Evolutionary conservation across 2,888 invertebrate genomes (phyloP), one percentile per base, ranked within the genome.

Genomic region (Zygaena filipendulae): DNA sequence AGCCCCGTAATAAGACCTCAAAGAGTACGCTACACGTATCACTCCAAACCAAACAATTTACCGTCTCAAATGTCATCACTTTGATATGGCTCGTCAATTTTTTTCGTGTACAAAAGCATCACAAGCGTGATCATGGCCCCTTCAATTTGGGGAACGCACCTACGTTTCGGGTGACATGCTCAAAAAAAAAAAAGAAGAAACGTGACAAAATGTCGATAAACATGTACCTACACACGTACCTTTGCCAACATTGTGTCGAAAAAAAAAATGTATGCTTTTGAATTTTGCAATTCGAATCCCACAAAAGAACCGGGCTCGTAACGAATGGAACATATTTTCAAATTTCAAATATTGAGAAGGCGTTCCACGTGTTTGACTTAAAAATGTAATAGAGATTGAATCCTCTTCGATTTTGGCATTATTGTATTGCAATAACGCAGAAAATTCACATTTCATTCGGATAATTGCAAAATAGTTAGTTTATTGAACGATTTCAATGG

Each of bases 181-280:
- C 49, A 49, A 71, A 69, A 68, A 70, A 61, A 57, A 47, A 61
- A 59, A 77, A 77, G 77, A 61, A 57, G 47, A 61, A 59, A 77
- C 77, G 77, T 79, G 77, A 79, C 75, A 75, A 72, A 77, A 77
- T 75, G 75, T 69, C 68, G 58, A 72, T 70, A 77, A 77, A 77
- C 77, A 79, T 64, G 69, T 79, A 75, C 75, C 77, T 74, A 63
- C 55, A 48, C 36, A 45, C 45, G 52, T 16, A 16, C 59, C 55
- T 50, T 55, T 48, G 47, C 56, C 49, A 55, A 52, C 53, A 51
- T 45, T 35, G 16, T 16, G 16, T 16, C 42, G 26, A 46, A 47
- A 45, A 55, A 54, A 32, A 40, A 45, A 52, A 66, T 60, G 56
- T 48, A 51, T 29, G 36, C 52, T 52, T 51, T 62, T 47, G 46